Conservation (phyloP, 2,113 vertebrate species). For the Actenoides hombroni region DNA sequence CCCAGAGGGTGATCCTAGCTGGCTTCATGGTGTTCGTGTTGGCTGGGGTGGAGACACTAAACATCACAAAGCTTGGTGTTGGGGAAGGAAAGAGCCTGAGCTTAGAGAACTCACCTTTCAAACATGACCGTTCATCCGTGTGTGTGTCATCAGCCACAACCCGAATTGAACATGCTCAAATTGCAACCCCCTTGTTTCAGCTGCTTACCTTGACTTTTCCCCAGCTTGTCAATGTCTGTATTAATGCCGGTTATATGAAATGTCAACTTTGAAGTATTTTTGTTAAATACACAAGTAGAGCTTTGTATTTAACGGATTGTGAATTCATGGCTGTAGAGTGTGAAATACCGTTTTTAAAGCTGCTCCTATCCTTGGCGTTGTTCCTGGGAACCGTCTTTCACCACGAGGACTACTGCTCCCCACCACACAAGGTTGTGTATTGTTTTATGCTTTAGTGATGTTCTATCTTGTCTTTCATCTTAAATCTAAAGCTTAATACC, state of each 20-base stretch:
- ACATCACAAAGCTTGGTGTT: neutral
- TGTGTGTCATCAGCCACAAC: neutral
- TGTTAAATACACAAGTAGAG: constrained; percentile 54
- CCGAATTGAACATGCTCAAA: neutral
- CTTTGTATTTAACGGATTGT: constrained; percentile 54
- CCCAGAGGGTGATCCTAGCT: neutral
- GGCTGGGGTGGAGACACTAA: neutral
- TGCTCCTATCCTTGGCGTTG: neutral
- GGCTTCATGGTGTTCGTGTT: neutral
- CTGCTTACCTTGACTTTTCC: neutral
- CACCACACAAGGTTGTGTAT: neutral
- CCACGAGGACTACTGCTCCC: neutral
- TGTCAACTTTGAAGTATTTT: neutral
- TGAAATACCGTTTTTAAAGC: constrained; percentile 11
- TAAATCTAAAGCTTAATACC: neutral
- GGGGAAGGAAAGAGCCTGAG: neutral
- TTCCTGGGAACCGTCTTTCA: neutral
- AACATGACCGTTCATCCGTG: rapidly evolving
- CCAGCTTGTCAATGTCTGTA: neutral
- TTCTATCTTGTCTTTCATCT: neutral
- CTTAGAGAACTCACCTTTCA: neutral
- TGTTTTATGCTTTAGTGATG: neutral
- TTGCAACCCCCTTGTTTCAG: neutral
- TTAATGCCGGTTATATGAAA: neutral
- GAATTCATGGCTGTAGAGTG: neutral